These are phyloP conservation scores for Oligia latruncula DNA, from an alignment of 2,888 invertebrate genomes.

Conservation along the genomic window DNA sequence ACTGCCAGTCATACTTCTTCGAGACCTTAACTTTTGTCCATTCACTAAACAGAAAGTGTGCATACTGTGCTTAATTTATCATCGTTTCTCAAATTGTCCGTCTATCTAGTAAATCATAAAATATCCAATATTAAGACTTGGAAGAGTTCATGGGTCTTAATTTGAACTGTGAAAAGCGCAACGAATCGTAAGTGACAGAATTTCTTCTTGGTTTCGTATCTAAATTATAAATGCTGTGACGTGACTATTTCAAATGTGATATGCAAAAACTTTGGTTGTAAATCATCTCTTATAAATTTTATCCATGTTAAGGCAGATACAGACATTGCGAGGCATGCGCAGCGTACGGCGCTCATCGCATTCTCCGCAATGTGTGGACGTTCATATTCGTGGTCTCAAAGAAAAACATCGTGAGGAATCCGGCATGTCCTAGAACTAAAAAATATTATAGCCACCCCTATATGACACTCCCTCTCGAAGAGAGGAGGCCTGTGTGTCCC, in stretches of 20 bases:
- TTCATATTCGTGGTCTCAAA: too few relatives aligned
- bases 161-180: constrained; percentile 57
- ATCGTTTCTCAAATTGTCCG: constrained; percentile 34
- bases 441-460: too few relatives aligned
- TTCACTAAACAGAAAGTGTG: constrained; percentile 23
- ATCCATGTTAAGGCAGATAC: too few relatives aligned
- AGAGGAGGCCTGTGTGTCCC: too few relatives aligned
- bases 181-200: constrained; percentile 62
- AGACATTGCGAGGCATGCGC: too few relatives aligned
- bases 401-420: too few relatives aligned
- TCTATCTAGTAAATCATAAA: constrained; percentile 22
- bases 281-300: background rate
- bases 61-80: constrained; percentile 25
- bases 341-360: too few relatives aligned
- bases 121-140: constrained; percentile 40
- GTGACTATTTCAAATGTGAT: constrained; percentile 23
- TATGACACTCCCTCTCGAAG: too few relatives aligned
- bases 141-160: constrained; percentile 53
- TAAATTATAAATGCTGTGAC: constrained; percentile 47
- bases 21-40: background rate
- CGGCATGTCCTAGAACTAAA: too few relatives aligned
- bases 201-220: constrained; percentile 43
- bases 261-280: background rate
- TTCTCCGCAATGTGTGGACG: too few relatives aligned
- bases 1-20: background rate